Percentiles rank a stretch among this genome's conserved stretches.
phyloP scores from a whole-genome alignment of 2,797 vertebrate species.

The Schizopygopsis pylzovi region DNA sequence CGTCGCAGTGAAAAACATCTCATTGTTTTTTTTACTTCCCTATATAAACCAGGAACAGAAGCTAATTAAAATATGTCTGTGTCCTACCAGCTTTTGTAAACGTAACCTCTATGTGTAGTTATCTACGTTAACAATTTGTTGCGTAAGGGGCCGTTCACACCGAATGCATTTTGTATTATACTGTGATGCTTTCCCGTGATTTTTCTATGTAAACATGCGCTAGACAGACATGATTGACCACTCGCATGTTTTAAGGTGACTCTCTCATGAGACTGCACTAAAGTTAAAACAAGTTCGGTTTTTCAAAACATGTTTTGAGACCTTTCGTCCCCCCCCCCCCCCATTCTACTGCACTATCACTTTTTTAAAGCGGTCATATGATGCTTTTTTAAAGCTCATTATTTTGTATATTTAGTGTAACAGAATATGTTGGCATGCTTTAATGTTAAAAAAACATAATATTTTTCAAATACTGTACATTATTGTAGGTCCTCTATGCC shows the following conservation, averaged over 20 bases:
- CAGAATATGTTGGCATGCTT: too few species aligned
- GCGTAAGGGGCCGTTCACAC: not conserved
- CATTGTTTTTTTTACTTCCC: not conserved
- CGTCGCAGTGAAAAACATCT: not conserved
- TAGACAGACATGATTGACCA: not conserved
- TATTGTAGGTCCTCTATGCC: too few species aligned
- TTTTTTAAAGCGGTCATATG: not conserved
- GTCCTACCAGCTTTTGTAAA: not conserved
- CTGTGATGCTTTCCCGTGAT: not conserved
- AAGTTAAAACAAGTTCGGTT: not conserved
- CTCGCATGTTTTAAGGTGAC: not conserved
- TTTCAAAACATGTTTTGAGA: not conserved
- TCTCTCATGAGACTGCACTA: not conserved
- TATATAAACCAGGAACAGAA: not conserved
- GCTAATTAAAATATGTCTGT: not conserved
- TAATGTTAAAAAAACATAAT: too few species aligned
- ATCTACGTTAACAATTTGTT: not conserved
- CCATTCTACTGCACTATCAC: not conserved
- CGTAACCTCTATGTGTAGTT: too few species aligned
- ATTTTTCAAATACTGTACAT: too few species aligned
- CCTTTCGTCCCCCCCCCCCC: accelerated
- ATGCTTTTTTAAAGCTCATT: too few species aligned
- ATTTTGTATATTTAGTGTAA: too few species aligned
- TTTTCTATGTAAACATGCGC: not conserved
- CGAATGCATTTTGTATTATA: not conserved